phyloP scores from a whole-genome alignment of 2,888 invertebrate species.

The Boloria euphrosyne region DNA sequence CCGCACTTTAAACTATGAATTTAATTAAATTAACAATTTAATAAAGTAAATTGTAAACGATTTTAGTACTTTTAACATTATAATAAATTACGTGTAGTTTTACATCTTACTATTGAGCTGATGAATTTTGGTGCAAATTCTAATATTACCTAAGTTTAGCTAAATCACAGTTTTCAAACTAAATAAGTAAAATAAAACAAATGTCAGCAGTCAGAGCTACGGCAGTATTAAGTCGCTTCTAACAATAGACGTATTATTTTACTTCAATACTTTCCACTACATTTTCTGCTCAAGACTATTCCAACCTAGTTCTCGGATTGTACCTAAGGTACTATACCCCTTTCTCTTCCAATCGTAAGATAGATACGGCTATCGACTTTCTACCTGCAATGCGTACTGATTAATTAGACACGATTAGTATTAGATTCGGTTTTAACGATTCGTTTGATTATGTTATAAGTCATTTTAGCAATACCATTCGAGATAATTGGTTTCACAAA shows the following conservation, averaged over 20 bases:
- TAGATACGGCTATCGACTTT: conserved; percentile 67
- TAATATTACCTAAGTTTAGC: too few relatives aligned
- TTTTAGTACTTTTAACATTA: too few relatives aligned
- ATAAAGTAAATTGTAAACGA: too few relatives aligned
- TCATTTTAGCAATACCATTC: conserved; percentile 19
- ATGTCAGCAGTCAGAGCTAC: conserved; percentile 20
- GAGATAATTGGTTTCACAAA: conserved; percentile 43
- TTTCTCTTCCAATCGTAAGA: conserved; percentile 69
- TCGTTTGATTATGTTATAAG: conserved; percentile 35
- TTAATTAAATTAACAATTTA: too few relatives aligned
- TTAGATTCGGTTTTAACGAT: conserved; percentile 53
- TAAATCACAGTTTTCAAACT: too few relatives aligned
- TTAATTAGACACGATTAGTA: conserved; percentile 77
- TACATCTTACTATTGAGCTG: too few relatives aligned
- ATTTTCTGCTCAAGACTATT: conserved; percentile 53
- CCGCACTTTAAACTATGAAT: too few relatives aligned
- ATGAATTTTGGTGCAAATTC: too few relatives aligned
- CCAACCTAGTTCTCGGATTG: conserved; percentile 55
- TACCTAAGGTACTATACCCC: conserved; percentile 62
- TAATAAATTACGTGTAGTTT: too few relatives aligned
- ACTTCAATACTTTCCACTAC: conserved; percentile 49
- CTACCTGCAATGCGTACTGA: conserved; percentile 75
- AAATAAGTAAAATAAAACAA: neutral
- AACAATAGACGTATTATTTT: conserved; percentile 44
- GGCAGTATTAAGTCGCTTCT: conserved; percentile 27